Evolutionary conservation across 2,888 invertebrate genomes (phyloP), one percentile per base, ranked within the genome.

Genomic region (Malacosoma neustria): DNA sequence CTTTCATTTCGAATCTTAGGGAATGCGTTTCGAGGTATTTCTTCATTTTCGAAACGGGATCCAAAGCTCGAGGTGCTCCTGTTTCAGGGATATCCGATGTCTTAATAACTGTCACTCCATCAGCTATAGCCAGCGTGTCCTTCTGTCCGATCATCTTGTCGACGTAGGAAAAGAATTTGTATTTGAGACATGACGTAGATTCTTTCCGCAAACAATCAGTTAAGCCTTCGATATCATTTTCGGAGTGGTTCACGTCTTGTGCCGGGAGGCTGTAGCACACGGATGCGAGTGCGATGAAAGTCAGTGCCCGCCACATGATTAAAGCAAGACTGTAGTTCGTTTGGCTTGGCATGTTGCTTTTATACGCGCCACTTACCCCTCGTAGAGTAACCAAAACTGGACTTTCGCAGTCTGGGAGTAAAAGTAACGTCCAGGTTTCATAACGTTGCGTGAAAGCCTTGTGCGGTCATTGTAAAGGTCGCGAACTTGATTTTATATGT

Each of bases 101-200:
- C 70, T 92, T 91, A 40, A 94, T 91, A 13, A 95, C 92, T 34
- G 94, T 94, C 35, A 95, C 93, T 38, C 95, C 95, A 51, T 95
- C 94, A 39, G 93, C 91, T 32, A 95, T 72, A 5, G 92, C 89
- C 61, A 94, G 93, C 43, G 90, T 90, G 60, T 95, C 94, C 70
- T 93, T 93, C 53, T 92, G 91, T 34, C 91, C 91, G 41, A 94
- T 87, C 87, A 93, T 92, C 75, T 94, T 94, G 84, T 95, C 95
- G 51, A 95, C 93, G 75, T 92, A 94, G 13, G 93, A 91, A 86
- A 94, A 93, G 64, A 95, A 89, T 70, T 94, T 95, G 87, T 93
- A 93, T 73, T 94, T 95, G 58, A 95, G 90, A 72, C 95, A 95
- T 72, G 92, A 91, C 51, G 93, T 90, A 14, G 94, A 93, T 64